Conservation (phyloP, 1,140 invertebrate genomes). For the Aphaenogaster rudis region DNA sequence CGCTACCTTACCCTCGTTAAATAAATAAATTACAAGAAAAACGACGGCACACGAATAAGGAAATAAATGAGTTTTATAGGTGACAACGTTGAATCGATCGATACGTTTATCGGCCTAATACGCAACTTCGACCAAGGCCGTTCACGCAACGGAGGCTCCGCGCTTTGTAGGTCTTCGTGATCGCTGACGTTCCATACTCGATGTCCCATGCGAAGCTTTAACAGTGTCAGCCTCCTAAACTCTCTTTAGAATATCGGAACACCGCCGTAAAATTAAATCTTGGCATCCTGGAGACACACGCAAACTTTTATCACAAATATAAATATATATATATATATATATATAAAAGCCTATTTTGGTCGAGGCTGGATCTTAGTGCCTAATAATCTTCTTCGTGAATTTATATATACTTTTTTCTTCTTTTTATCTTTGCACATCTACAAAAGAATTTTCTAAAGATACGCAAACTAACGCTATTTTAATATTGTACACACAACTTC, state of each 20-base stretch:
- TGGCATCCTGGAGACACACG: neutral
- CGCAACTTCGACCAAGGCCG: conserved; percentile 47
- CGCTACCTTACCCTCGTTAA: neutral
- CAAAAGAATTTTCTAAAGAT: neutral
- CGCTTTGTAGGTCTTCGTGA: conserved; percentile 50
- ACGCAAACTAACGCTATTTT: neutral
- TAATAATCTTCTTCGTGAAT: no score
- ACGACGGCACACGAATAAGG: neutral
- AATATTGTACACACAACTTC: neutral
- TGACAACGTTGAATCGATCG: conserved; percentile 10
- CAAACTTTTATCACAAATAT: no score
- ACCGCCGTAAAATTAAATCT: neutral
- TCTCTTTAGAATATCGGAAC: neutral
- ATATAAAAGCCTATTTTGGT: no score
- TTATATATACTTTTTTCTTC: neutral
- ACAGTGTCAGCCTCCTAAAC: conserved; percentile 12
- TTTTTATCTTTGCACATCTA: neutral
- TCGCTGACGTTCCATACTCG: neutral
- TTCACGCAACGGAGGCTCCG: conserved; percentile 46
- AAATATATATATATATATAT: no score
- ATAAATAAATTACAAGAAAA: conserved; percentile 31
- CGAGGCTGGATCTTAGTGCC: no score
- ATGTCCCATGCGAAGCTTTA: neutral
- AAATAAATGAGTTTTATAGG: conserved; percentile 32
- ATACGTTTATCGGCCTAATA: conserved; percentile 54